Percentiles rank a stretch among this genome's conserved stretches.
Evolutionary conservation across 2,113 vertebrate genomes (phyloP).

Genomic region (Hippopotamus amphibius): DNA sequence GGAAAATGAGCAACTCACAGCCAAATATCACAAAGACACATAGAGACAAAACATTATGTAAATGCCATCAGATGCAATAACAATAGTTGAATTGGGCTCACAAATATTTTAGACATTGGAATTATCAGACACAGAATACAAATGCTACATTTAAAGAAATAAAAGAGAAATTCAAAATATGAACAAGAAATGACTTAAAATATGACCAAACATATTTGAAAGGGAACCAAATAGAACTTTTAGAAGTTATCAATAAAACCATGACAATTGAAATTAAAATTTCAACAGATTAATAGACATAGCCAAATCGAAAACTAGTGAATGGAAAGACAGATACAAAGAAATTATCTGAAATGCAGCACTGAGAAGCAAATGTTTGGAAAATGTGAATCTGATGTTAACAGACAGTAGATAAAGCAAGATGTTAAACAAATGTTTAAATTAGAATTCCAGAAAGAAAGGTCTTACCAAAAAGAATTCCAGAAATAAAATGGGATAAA

Average conservation of each 20-base stretch:
- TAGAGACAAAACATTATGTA: neutral
- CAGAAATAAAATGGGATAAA: neutral
- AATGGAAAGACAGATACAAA: neutral
- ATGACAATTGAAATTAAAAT: neutral
- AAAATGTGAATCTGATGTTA: constrained; percentile 2
- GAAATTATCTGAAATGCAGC: neutral
- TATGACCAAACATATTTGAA: neutral
- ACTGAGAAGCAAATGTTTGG: neutral
- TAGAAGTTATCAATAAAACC: neutral
- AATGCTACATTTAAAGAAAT: constrained; percentile 9
- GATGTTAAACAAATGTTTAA: constrained; percentile 9
- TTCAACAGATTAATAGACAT: constrained; percentile 10
- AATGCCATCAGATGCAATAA: neutral
- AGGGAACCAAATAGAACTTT: neutral
- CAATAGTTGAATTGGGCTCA: constrained; percentile 28
- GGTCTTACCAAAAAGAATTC: neutral
- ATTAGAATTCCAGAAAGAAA: constrained; percentile 33
- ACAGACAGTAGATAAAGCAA: neutral
- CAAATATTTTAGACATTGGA: constrained; percentile 23
- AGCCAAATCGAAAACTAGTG: constrained; percentile 12
- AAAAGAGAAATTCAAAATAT: constrained; percentile 1
- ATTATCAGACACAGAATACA: neutral
- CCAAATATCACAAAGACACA: neutral
- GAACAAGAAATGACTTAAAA: constrained; percentile 11
- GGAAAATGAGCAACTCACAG: neutral